phyloP scores from a whole-genome alignment of 2,113 vertebrate genomes.

The Promerops cafer region DNA sequence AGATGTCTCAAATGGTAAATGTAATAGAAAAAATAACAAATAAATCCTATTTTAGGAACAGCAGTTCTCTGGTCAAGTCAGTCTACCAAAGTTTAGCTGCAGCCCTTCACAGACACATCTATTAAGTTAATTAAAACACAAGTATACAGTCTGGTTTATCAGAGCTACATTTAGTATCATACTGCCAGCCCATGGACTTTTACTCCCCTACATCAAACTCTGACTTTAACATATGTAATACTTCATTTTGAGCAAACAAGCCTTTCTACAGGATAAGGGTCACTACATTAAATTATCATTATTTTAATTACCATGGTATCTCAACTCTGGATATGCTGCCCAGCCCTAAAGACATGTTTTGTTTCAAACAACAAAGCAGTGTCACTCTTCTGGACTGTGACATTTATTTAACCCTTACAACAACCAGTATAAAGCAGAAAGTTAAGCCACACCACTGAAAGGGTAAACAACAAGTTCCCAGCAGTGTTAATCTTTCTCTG shows the following conservation, averaged over 20 bases:
- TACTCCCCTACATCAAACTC: neutral
- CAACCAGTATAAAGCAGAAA: neutral
- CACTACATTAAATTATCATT: constrained; percentile 5
- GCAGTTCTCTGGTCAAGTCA: neutral
- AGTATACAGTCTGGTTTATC: neutral
- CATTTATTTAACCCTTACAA: constrained; percentile 11
- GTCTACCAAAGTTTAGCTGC: neutral
- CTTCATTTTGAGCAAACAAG: constrained; percentile 8
- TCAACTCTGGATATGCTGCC: neutral
- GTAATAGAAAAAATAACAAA: constrained; percentile 29
- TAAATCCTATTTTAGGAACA: neutral
- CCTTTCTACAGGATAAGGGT: neutral
- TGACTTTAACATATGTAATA: neutral
- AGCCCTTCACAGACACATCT: neutral
- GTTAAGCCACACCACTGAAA: neutral
- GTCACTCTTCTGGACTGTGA: neutral
- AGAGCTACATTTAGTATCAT: neutral
- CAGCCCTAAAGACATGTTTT: neutral
- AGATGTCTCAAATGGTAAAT: constrained; percentile 9
- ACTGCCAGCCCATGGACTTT: neutral
- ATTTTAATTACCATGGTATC: neutral
- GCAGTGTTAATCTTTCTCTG: neutral
- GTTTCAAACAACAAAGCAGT: constrained; percentile 10
- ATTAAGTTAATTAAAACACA: constrained; percentile 6
- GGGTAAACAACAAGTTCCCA: neutral